Conservation (phyloP, 2,888 invertebrate species). For the Metopia argyrocephala region DNA sequence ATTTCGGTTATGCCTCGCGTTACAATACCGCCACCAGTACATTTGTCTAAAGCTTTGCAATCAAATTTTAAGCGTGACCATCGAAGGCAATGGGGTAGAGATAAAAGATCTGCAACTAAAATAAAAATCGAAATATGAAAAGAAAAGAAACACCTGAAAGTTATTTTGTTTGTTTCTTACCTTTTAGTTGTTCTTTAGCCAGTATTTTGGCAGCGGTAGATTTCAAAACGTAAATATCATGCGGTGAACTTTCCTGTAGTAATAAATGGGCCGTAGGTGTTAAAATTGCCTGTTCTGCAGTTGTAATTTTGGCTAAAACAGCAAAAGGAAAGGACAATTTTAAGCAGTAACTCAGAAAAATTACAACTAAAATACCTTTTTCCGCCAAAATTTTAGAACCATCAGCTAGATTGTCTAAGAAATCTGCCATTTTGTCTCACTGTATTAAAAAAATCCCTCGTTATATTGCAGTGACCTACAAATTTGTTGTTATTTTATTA, state of each 20-base stretch:
- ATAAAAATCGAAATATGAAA: not conserved
- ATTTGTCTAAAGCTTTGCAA: slow-evolving; percentile 81
- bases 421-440: slow-evolving; percentile 69
- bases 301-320: slow-evolving; percentile 71
- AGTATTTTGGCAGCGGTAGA: slow-evolving; percentile 75
- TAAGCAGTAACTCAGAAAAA: not conserved
- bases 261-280: slow-evolving; percentile 69
- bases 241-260: slow-evolving; percentile 70
- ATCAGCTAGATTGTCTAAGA: slow-evolving; percentile 71
- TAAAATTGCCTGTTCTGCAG: slow-evolving; percentile 71
- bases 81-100: slow-evolving; percentile 67
- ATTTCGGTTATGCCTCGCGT: slow-evolving; percentile 86
- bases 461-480: not conserved
- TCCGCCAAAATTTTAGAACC: slow-evolving; percentile 70
- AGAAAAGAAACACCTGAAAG: not conserved
- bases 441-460: not conserved
- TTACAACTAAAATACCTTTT: slow-evolving; percentile 67
- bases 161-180: slow-evolving; percentile 14
- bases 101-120: slow-evolving; percentile 66
- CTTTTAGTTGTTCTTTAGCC: slow-evolving; percentile 65
- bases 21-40: slow-evolving; percentile 83
- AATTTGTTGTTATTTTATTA: not conserved
- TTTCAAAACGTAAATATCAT: slow-evolving; percentile 74
- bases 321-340: not conserved
- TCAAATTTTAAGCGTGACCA: slow-evolving; percentile 79